Conservation (phyloP, 2,888 invertebrate genomes). For the Bursaphelenchus okinawaensis region DNA sequence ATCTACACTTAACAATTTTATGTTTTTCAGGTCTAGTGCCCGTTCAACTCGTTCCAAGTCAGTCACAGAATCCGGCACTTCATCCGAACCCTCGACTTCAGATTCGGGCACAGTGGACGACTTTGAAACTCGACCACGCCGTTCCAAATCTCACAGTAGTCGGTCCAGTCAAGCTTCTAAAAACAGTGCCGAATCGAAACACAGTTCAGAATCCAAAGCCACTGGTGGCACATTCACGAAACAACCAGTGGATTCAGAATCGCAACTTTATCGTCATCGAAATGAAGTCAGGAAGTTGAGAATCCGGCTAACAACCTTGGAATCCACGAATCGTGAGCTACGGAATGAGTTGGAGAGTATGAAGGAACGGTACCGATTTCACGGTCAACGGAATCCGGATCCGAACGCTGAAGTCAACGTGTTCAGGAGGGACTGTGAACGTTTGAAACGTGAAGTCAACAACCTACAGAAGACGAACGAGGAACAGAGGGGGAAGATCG, state of each 20-base stretch:
- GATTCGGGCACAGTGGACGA: slow-evolving; percentile 8
- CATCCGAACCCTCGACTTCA: slow-evolving; percentile 1
- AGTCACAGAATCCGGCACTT: background rate
- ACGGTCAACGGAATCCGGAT: slow-evolving; percentile 16
- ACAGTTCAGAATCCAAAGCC: background rate
- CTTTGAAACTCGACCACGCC: background rate
- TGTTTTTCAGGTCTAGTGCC: background rate
- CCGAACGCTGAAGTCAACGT: slow-evolving; percentile 13
- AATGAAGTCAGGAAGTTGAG: slow-evolving; percentile 32
- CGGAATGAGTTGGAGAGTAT: slow-evolving; percentile 23
- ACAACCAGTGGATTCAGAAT: slow-evolving; percentile 14
- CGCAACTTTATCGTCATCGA: slow-evolving; percentile 24
- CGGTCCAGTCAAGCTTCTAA: background rate
- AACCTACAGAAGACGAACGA: slow-evolving; percentile 21
- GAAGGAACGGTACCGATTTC: slow-evolving; percentile 20
- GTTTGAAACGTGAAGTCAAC: slow-evolving; percentile 25
- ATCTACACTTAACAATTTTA: no score
- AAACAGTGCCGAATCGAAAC: background rate
- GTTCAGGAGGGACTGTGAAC: slow-evolving; percentile 30
- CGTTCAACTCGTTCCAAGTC: background rate
- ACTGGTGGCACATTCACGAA: slow-evolving; percentile 1
- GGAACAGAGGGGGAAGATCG: slow-evolving; percentile 27
- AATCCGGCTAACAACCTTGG: slow-evolving; percentile 22
- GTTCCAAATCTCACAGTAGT: background rate
- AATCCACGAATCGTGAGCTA: slow-evolving; percentile 25